A percentile compares a stretch with the other conserved stretches of the same genome.
Evolutionary conservation across 2,113 vertebrate species (phyloP).

Genomic region (Pseudorectes ferrugineus): DNA sequence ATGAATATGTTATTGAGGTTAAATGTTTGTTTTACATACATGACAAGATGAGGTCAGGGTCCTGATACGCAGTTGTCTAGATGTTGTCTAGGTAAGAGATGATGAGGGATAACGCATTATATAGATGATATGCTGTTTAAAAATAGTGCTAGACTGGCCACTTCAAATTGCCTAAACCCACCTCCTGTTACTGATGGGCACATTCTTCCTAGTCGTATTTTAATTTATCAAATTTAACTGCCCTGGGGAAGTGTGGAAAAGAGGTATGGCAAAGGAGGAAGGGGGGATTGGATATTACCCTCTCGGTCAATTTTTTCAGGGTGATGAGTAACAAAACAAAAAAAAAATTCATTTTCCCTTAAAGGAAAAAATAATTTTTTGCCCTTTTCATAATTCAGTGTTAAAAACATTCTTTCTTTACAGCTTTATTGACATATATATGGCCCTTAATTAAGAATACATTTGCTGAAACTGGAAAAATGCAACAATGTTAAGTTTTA

Average conservation of each 20-base stretch:
- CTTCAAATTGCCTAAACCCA: background rate
- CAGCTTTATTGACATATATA: background rate
- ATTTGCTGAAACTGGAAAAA: background rate
- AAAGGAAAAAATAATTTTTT: background rate
- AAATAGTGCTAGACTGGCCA: background rate
- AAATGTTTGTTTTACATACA: background rate
- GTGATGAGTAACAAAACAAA: background rate
- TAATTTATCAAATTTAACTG: background rate
- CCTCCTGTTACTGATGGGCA: background rate
- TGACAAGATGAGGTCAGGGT: background rate
- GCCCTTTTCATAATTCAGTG: background rate
- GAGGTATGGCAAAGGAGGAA: background rate
- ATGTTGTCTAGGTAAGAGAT: background rate
- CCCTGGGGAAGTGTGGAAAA: background rate
- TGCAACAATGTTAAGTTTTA: background rate
- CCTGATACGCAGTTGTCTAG: background rate
- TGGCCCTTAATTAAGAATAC: background rate
- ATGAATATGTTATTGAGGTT: background rate
- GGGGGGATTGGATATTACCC: background rate
- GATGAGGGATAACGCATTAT: background rate
- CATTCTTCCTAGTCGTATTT: background rate
- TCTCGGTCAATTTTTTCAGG: background rate
- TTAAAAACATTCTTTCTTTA: background rate
- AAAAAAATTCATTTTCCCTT: background rate
- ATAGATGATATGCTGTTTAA: background rate